Evolutionary conservation across 2,888 invertebrate species (phyloP), one percentile per base, ranked within the genome.

Genomic region (Apamea monoglypha): DNA sequence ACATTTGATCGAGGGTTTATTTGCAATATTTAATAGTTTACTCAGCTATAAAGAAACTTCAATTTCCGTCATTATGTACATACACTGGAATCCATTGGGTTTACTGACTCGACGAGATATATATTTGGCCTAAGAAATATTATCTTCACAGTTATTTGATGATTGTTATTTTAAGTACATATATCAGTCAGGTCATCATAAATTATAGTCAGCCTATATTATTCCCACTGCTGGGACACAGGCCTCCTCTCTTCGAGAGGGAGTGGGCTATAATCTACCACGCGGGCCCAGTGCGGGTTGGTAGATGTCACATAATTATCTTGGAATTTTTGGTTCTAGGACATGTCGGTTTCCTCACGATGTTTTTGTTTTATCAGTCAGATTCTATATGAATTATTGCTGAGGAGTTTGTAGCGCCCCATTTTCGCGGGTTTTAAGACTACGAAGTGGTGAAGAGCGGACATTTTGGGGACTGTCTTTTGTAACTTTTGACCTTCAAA

Each of bases 1-100:
- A 82, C 6, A 53, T 82, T 78, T 72, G 29, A 66, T 66, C 50
- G 25, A 64, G 63, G 50, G 74, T 83, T 68, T 83, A 72, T 83
- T 79, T 68, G 32, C 36, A 79, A 83, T 78, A 83, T 83, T 72
- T 69, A 67, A 75, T 75, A 83, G 71, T 83, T 72, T 74, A 75
- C 74, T 66, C 50, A 64, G n/a, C 36, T 64, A 29, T 72, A 72
- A 79, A 80, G 50, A 79, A 75, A 83, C 32, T 74, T 71, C 78
- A 74, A 83, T 83, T 83, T 83, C 83, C 78, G 61, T 50, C 47
- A 63, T 61, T 53, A 53, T 61, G 73, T 66, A 66, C n/a, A 32
- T 64, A 66, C 29, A 40, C 66, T 64, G 70, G 53, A 74, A 64
- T 82, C 50, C n/a, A 53, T 59, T 77, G n/a, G 63, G 40, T 72